Conservation (phyloP, 1,140 invertebrate species). For the Micrasema minimum region DNA sequence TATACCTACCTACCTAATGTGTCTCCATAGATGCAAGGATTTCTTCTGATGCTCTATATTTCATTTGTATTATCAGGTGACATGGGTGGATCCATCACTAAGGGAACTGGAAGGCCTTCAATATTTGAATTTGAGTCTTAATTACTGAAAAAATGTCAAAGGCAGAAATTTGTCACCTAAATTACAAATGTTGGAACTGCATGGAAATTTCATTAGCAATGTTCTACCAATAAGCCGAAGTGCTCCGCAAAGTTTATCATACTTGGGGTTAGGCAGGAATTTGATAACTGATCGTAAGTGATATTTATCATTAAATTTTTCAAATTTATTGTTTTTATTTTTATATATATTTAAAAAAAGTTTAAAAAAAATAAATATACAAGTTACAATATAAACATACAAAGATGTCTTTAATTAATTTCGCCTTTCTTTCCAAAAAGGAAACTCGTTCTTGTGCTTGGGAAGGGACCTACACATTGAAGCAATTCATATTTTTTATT, state of each 20-base stretch:
- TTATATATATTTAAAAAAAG: too few species aligned
- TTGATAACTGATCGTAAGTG: constrained; percentile 7
- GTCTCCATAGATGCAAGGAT: too few species aligned
- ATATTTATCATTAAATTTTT: too few species aligned
- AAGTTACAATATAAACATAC: neutral
- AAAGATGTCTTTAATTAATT: neutral
- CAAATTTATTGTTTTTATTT: too few species aligned
- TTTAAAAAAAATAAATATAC: too few species aligned
- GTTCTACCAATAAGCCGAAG: neutral
- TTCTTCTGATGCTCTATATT: too few species aligned
- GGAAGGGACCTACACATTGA: too few species aligned
- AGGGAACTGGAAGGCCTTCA: neutral
- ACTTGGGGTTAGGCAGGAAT: constrained; percentile 15
- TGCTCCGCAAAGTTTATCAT: neutral
- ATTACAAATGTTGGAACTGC: constrained; percentile 40
- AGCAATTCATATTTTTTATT: too few species aligned
- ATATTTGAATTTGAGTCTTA: constrained; percentile 17
- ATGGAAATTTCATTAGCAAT: constrained; percentile 42
- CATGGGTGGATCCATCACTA: constrained; percentile 2
- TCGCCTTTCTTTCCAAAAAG: too few species aligned
- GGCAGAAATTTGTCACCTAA: constrained; percentile 30
- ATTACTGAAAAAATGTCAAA: constrained; percentile 24
- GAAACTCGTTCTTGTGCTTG: too few species aligned
- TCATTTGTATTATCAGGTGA: constrained; percentile 2
- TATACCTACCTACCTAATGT: too few species aligned